A percentile compares a stretch with the other conserved stretches of the same genome.
Evolutionary conservation across 1,140 invertebrate species (phyloP).

Genomic region (Orchestia grillus): DNA sequence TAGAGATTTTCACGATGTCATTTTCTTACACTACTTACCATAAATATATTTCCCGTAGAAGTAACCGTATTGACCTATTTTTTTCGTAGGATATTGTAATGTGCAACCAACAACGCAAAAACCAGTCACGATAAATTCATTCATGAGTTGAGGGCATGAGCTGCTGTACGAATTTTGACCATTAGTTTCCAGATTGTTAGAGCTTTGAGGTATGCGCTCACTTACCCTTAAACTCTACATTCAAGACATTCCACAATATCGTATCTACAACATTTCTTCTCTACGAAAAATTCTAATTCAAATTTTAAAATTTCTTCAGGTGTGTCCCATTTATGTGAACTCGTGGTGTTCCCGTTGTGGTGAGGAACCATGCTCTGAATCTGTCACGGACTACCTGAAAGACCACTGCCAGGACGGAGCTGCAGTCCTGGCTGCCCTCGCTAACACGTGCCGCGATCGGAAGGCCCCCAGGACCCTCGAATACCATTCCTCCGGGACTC

Average conservation of each 20-base stretch:
- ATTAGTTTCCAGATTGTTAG: background rate
- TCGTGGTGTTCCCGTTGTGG: slow-evolving; percentile 20
- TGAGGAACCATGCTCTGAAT: background rate
- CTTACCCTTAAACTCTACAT: background rate
- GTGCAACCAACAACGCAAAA: no score
- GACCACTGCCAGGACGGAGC: background rate
- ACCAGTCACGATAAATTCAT: background rate
- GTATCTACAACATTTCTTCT: background rate
- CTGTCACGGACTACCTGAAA: background rate
- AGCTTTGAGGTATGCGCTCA: background rate
- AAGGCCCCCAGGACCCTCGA: background rate
- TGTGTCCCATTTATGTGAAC: slow-evolving; percentile 14
- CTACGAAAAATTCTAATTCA: background rate
- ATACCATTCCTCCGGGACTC: background rate
- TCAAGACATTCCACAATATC: background rate
- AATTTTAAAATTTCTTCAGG: background rate
- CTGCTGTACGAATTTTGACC: background rate
- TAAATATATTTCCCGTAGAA: background rate
- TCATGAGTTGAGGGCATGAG: background rate
- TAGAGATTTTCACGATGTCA: background rate
- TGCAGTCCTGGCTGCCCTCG: background rate
- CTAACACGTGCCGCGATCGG: background rate
- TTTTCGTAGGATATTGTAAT: background rate
- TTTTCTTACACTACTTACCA: background rate
- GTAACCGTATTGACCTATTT: background rate